Conservation (phyloP, 2,797 vertebrate species). For the Sebastes nivosus region DNA sequence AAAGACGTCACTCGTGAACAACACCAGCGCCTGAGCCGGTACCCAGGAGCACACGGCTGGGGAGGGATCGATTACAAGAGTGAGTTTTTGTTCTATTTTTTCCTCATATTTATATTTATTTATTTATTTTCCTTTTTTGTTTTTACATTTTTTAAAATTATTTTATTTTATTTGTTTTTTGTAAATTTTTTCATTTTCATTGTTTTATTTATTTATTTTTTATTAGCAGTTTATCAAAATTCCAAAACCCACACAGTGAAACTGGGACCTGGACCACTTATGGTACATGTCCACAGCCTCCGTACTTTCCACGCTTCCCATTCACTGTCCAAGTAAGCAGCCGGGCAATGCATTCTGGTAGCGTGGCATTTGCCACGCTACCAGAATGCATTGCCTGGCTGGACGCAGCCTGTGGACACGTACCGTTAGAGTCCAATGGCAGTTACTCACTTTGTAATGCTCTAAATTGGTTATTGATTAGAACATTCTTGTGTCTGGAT, state of each 20-base stretch:
- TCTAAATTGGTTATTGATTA: not conserved
- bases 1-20: conserved; percentile 62
- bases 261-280: not conserved
- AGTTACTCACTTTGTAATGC: not conserved
- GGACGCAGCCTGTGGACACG: too few relatives aligned
- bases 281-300: too few relatives aligned
- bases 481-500: not conserved
- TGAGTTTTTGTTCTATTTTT: conserved; percentile 26
- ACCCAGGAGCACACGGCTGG: conserved; percentile 82
- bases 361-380: too few relatives aligned
- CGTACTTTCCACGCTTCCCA: too few relatives aligned
- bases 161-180: not conserved
- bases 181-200: not conserved
- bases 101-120: not conserved
- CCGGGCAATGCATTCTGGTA: too few relatives aligned
- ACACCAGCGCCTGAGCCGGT: conserved; percentile 73
- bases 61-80: conserved; percentile 62
- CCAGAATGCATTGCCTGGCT: too few relatives aligned
- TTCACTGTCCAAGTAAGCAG: too few relatives aligned
- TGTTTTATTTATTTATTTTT: not conserved
- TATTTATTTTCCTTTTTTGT: not conserved
- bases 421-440: not conserved
- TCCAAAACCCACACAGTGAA: not conserved
- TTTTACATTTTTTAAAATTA: not conserved
- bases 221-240: not conserved